phyloP scores from a whole-genome alignment of 2,888 invertebrate genomes.

The Eretmocerus hayati region DNA sequence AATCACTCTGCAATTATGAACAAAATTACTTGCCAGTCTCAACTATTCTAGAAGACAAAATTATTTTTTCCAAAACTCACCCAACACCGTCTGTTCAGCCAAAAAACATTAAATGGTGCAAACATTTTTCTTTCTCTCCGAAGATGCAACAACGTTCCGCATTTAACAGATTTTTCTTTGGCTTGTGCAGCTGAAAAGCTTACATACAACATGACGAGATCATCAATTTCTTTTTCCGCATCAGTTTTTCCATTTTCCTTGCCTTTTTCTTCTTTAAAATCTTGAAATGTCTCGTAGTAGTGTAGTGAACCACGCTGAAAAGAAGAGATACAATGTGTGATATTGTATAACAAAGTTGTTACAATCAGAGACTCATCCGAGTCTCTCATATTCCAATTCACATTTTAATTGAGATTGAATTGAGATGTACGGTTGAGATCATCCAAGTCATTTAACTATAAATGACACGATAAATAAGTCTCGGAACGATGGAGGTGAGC shows the following conservation, averaged over 20 bases:
- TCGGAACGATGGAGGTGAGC: too few species aligned
- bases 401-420: too few species aligned
- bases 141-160: slow-evolving; percentile 31
- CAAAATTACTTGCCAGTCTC: not conserved
- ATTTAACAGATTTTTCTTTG: slow-evolving; percentile 30
- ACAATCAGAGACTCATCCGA: too few species aligned
- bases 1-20: not conserved
- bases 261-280: slow-evolving; percentile 12
- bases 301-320: slow-evolving; percentile 21
- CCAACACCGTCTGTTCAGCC: slow-evolving; percentile 33
- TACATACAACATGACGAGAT: slow-evolving; percentile 28
- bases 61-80: too few species aligned
- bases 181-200: slow-evolving; percentile 32
- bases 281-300: slow-evolving; percentile 34
- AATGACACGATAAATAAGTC: too few species aligned
- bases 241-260: slow-evolving; percentile 2
- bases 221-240: slow-evolving; percentile 19
- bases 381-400: too few species aligned
- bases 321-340: too few species aligned
- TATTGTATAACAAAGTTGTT: too few species aligned
- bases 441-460: too few species aligned
- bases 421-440: too few species aligned
- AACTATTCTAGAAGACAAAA: not conserved
- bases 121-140: slow-evolving; percentile 31
- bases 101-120: slow-evolving; percentile 26